phyloP scores from a whole-genome alignment of 1,140 invertebrate species.

The Bombus superbus region DNA sequence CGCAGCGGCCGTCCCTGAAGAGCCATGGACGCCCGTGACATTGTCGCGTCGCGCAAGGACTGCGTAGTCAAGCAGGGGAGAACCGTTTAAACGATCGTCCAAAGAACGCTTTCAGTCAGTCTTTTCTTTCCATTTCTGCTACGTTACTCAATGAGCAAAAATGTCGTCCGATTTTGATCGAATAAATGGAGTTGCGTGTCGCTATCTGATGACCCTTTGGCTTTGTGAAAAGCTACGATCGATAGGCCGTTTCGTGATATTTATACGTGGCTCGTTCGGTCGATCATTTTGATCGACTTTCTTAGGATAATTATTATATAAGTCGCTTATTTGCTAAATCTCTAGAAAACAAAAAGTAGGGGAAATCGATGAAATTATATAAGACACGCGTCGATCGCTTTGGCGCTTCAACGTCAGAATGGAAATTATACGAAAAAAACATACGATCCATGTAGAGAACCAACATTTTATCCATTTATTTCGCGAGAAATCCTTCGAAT shows the following conservation, averaged over 20 bases:
- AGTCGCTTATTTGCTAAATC: too few relatives aligned
- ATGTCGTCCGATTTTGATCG: constrained; percentile 26
- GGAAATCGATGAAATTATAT: too few relatives aligned
- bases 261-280: neutral
- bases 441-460: too few relatives aligned
- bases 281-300: neutral
- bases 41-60: constrained; percentile 77
- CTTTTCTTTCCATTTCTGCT: neutral
- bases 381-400: too few relatives aligned
- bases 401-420: too few relatives aligned
- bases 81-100: constrained; percentile 6
- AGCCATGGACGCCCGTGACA: constrained; percentile 74
- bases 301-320: too few relatives aligned
- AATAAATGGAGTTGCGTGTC: neutral
- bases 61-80: neutral
- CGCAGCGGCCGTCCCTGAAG: constrained; percentile 68
- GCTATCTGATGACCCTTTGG: neutral
- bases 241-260: constrained; percentile 9
- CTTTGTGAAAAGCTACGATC: neutral
- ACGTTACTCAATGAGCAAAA: neutral
- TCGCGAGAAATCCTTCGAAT: too few relatives aligned
- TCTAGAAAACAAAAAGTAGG: too few relatives aligned
- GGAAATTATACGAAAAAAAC: too few relatives aligned
- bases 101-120: neutral
- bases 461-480: too few relatives aligned